A percentile compares a stretch with the other conserved stretches of the same genome.
These are phyloP conservation scores for Pseudopleuronectes americanus DNA, from an alignment of 2,797 vertebrate species.

Conservation along the genomic window DNA sequence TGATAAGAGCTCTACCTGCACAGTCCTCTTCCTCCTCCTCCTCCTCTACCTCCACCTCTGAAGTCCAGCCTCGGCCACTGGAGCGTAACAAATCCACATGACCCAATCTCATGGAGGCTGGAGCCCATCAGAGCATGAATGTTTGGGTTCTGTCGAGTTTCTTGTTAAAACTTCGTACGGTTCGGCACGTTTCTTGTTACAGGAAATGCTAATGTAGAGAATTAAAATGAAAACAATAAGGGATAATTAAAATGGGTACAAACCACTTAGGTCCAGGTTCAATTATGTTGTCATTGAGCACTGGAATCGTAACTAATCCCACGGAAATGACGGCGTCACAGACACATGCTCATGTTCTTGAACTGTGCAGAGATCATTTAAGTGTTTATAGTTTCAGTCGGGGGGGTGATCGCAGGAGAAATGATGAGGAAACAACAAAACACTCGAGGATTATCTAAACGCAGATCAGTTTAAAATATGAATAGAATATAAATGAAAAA, in stretches of 20 bases:
- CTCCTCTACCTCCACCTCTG: slow-evolving; percentile 38
- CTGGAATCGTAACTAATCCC: no score
- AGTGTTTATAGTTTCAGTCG: no score
- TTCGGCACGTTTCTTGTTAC: slow-evolving; percentile 43
- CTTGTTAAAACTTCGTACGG: slow-evolving; percentile 49
- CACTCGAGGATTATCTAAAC: no score
- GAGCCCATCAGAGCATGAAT: slow-evolving; percentile 60
- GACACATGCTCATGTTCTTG: no score
- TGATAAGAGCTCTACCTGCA: slow-evolving; percentile 42
- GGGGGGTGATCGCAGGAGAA: no score
- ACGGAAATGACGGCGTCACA: no score
- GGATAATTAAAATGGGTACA: background rate
- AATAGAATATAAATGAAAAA: background rate
- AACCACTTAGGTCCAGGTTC: no score
- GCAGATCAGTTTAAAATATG: no score
- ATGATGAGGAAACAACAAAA: no score
- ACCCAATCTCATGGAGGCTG: slow-evolving; percentile 58
- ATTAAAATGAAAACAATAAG: slow-evolving; percentile 1
- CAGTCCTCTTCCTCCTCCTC: slow-evolving; percentile 10
- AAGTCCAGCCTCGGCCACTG: slow-evolving; percentile 41
- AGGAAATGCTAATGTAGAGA: slow-evolving; percentile 1
- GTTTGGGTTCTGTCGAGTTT: slow-evolving; percentile 40
- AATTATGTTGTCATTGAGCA: no score
- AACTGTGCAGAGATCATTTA: no score
- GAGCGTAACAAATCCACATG: slow-evolving; percentile 60